Evolutionary conservation across 1,140 invertebrate genomes (phyloP).

Genomic region (Bradynema listronoti): DNA sequence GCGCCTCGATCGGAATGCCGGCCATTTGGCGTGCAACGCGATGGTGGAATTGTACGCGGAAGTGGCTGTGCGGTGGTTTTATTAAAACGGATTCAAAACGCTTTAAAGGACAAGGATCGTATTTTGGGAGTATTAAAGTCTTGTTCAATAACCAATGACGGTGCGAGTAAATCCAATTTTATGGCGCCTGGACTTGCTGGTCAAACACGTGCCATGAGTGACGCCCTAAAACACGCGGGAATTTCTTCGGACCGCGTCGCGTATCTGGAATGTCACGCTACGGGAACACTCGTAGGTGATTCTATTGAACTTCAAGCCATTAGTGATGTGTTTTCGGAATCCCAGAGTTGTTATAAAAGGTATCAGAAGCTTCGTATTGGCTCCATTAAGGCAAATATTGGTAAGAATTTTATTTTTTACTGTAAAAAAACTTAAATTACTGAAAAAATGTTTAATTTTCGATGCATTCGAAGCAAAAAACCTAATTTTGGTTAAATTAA

Average conservation of each 20-base stretch:
- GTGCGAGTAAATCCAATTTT: conserved; percentile 30
- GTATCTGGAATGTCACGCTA: conserved; percentile 35
- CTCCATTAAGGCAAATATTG: conserved; percentile 27
- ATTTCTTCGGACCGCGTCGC: conserved; percentile 2
- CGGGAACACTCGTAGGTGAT: conserved; percentile 32
- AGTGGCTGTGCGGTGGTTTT: conserved; percentile 20
- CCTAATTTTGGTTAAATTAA: no score
- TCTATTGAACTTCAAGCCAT: conserved; percentile 24
- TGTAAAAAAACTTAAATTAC: neutral
- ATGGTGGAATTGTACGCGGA: conserved; percentile 28
- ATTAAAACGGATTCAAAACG: conserved; percentile 21
- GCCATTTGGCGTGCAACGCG: conserved; percentile 18
- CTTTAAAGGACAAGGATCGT: conserved; percentile 13
- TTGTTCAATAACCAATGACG: conserved; percentile 29
- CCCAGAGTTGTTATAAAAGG: no score
- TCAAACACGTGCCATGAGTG: conserved; percentile 22
- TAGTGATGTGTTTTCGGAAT: conserved; percentile 9
- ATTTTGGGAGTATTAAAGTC: conserved; percentile 18
- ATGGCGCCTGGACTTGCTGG: conserved; percentile 26
- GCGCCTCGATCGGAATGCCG: conserved; percentile 11
- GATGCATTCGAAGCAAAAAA: no score
- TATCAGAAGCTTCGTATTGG: conserved; percentile 7
- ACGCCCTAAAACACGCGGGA: conserved; percentile 6
- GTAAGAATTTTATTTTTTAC: neutral
- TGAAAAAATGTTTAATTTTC: no score